Evolutionary conservation across 2,888 invertebrate genomes (phyloP).

Genomic region (Xestoiulus laeticollis): DNA sequence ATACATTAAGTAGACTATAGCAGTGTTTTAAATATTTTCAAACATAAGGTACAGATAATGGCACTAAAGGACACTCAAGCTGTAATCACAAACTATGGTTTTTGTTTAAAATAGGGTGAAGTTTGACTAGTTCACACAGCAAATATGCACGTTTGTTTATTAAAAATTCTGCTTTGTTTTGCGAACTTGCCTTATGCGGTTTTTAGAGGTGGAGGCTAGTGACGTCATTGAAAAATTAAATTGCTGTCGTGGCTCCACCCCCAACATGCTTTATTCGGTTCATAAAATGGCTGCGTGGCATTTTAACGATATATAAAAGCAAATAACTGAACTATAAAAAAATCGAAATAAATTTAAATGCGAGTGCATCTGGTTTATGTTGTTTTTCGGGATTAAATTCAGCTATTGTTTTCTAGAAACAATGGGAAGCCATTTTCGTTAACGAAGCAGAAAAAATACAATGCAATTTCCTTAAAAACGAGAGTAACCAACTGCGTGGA

Average conservation of each 20-base stretch:
- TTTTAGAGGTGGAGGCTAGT: neutral
- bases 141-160: neutral
- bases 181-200: neutral
- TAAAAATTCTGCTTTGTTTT: neutral
- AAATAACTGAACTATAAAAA: neutral
- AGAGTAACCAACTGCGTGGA: too few relatives aligned
- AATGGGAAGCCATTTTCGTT: neutral
- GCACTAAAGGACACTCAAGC: too few relatives aligned
- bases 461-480: neutral
- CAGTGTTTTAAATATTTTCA: too few relatives aligned
- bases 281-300: neutral
- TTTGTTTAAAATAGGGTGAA: too few relatives aligned
- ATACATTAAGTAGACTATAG: too few relatives aligned
- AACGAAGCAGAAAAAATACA: neutral
- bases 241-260: neutral
- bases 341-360: neutral
- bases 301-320: neutral
- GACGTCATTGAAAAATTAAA: neutral
- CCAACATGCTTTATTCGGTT: neutral
- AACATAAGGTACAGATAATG: too few relatives aligned
- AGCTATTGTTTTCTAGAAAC: neutral
- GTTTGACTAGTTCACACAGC: neutral
- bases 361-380: neutral
- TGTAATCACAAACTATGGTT: too few relatives aligned
- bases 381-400: neutral